Percentiles rank a stretch among this genome's conserved stretches.
Evolutionary conservation across 2,797 vertebrate species (phyloP).

Genomic region (Todus mexicanus): DNA sequence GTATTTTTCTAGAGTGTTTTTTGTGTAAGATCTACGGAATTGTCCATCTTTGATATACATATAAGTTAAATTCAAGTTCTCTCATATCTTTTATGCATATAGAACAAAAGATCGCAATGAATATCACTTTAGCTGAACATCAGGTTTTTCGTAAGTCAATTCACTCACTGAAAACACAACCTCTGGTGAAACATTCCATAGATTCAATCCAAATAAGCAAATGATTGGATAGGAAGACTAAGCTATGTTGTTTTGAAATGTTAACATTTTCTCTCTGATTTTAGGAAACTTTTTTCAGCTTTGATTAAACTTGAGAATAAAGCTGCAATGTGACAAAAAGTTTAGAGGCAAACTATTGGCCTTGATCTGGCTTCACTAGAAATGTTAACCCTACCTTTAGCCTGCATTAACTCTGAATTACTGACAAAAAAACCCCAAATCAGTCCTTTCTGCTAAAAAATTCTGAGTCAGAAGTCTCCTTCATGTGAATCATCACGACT

Average conservation of each 20-base stretch:
- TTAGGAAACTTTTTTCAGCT: not conserved
- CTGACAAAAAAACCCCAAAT: not conserved
- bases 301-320: not conserved
- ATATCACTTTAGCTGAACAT: not conserved
- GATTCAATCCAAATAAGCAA: not conserved
- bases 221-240: not conserved
- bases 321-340: not conserved
- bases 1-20: not conserved
- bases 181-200: not conserved
- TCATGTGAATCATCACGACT: not conserved
- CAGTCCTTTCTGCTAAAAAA: not conserved
- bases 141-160: not conserved
- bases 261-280: not conserved
- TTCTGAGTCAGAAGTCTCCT: not conserved
- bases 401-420: not conserved
- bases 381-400: not conserved
- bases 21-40: not conserved
- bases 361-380: not conserved
- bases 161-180: not conserved
- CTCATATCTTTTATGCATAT: not conserved
- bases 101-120: not conserved
- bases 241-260: not conserved
- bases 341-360: not conserved
- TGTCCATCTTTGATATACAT: not conserved
- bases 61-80: no score